Conservation (phyloP, 2,113 vertebrate genomes). For the Amphiprion percula region DNA sequence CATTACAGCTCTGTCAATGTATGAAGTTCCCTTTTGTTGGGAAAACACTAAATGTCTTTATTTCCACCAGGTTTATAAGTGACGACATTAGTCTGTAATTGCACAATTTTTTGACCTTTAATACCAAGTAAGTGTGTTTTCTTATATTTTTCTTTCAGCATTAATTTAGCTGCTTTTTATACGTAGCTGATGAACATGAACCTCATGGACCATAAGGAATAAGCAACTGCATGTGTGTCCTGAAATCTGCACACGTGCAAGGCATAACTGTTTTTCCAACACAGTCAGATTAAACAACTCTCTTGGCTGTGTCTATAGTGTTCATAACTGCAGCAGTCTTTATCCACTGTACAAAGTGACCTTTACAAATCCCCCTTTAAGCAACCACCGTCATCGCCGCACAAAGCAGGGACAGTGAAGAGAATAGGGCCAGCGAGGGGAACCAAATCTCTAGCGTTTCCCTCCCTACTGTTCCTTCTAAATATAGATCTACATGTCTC, state of each 20-base stretch:
- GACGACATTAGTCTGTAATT: not conserved
- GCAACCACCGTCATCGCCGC: not conserved
- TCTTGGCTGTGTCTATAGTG: not conserved
- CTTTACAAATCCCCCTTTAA: slow-evolving; percentile 48
- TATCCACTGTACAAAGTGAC: slow-evolving; percentile 46
- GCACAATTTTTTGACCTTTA: not conserved
- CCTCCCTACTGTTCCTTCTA: slow-evolving; percentile 13
- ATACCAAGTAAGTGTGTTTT: slow-evolving; percentile 6
- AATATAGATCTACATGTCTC: slow-evolving; percentile 24
- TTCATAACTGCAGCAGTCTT: slow-evolving; percentile 19
- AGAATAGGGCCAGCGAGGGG: not conserved
- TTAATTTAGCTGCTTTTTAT: slow-evolving; percentile 1
- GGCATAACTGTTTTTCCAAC: slow-evolving; percentile 12
- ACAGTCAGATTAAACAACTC: slow-evolving; percentile 15
- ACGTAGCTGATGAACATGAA: slow-evolving; percentile 1
- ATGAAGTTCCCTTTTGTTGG: too few relatives aligned
- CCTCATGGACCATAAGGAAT: slow-evolving; percentile 9
- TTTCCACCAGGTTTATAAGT: too few relatives aligned
- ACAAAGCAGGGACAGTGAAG: slow-evolving; percentile 13
- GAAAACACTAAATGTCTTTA: too few relatives aligned
- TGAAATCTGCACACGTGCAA: too few relatives aligned
- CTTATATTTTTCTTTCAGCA: not conserved
- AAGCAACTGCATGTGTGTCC: not conserved
- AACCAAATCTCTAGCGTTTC: slow-evolving; percentile 23
- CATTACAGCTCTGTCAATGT: too few relatives aligned